A percentile compares a stretch with the other conserved stretches of the same genome.
These are phyloP conservation scores for Brachystomella parvula DNA, from an alignment of 1,140 invertebrate genomes.

Conservation along the genomic window DNA sequence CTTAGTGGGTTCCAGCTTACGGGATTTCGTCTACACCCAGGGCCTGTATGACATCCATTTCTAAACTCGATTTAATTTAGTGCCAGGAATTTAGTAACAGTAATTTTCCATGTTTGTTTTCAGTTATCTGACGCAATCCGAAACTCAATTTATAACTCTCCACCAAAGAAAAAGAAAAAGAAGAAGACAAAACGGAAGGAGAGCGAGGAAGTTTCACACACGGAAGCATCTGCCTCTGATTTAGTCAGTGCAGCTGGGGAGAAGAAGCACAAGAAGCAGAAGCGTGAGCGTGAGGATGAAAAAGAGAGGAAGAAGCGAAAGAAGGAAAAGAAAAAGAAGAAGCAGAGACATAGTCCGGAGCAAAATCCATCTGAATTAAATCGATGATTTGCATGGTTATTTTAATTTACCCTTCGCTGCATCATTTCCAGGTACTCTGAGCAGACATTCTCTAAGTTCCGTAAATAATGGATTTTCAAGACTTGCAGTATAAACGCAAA, in stretches of 20 bases:
- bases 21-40: constrained; percentile 91
- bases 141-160: constrained; percentile 87
- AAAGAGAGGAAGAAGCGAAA: constrained; percentile 90
- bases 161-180: constrained; percentile 85
- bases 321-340: constrained; percentile 84
- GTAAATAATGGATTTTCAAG: not conserved
- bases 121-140: constrained; percentile 57
- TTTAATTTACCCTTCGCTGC: not conserved
- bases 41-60: constrained; percentile 57
- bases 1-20: constrained; percentile 79
- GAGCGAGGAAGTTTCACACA: constrained; percentile 55
- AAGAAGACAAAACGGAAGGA: constrained; percentile 92
- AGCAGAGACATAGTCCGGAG: constrained; percentile 85
- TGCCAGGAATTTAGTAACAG: constrained; percentile 18
- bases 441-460: not conserved
- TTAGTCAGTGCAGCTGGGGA: constrained; percentile 49
- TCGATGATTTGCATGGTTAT: not conserved
- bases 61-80: not conserved
- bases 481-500: not conserved
- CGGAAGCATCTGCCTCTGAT: constrained; percentile 30
- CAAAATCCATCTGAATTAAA: constrained; percentile 48
- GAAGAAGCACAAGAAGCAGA: constrained; percentile 94
- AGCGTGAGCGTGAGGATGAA: constrained; percentile 86
- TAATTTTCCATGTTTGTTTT: not conserved
- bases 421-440: not conserved